Evolutionary conservation across 1,140 invertebrate genomes (phyloP), one percentile per base, ranked within the genome.

Genomic region (Drosophila grimshawi): DNA sequence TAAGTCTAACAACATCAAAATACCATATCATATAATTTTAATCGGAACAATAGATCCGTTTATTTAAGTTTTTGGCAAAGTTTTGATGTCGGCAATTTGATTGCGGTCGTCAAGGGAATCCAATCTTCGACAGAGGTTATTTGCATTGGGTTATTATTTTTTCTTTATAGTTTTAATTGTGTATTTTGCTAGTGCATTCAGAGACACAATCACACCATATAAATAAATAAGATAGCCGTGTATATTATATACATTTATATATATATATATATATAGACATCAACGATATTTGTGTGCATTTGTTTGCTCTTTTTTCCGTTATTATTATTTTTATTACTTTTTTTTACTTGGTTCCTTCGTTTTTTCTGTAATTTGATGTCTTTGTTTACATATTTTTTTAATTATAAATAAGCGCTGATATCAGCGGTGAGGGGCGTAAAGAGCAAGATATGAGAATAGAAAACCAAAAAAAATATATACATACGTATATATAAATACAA

Each of bases 321-420:
- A 19, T 19, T 19, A 61, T 52, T 69, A 52, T 64, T 53, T 61
- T 65, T 5, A n/a, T 43, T 55, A 35, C 3, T 29, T 39, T 56
- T 29, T 59, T 56, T 46, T 8, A 30, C 35, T 51, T 19, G 19
- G 19, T 19, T 19, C 19, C 1, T 19, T 19, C 19, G 19, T 0
- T 19, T 19, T 19, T 19, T 46, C 79, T 80, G 41, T 62, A 33
- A 76, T 80, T 61, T 76, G 64, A 33, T 49, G 46, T 62, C 57
- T 45, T 59, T 68, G 67, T 69, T 63, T 81, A 69, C 69, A 73
- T 76, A 19, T 19, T 51, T 66, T 78, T 79, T 68, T 69, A 83
- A 83, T 83, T 83, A 83, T 69, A 83, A 83, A 83, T 68, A 63
- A 55, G 43, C 56, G 72, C 60, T 79, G 76, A 76, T 76, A 80